A percentile compares a stretch with the other conserved stretches of the same genome.
Evolutionary conservation across 2,888 invertebrate species (phyloP).

Genomic region (Netelia inedita): DNA sequence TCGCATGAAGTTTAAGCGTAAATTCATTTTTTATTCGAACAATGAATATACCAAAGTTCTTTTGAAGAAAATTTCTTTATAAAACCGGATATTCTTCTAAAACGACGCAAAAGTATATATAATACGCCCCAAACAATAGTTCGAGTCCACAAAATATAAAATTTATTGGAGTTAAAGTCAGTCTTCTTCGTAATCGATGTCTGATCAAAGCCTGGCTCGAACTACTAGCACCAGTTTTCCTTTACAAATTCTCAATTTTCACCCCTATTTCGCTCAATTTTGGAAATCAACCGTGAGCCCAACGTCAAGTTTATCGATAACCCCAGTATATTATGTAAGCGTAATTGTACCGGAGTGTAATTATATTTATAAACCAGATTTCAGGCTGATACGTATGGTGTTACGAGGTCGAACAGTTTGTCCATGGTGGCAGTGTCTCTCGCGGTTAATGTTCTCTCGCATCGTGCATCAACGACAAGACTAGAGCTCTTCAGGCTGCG

Average conservation of each 20-base stretch:
- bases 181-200: neutral
- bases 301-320: neutral
- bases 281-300: too few species aligned
- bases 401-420: neutral
- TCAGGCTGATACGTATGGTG: neutral
- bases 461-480: neutral
- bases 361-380: neutral
- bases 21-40: neutral
- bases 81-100: too few species aligned
- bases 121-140: too few species aligned
- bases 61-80: neutral
- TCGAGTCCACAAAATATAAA: neutral
- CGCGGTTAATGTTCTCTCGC: neutral
- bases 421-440: neutral
- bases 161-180: neutral
- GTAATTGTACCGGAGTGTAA: neutral
- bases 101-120: too few species aligned
- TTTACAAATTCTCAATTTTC: too few species aligned
- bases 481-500: slow-evolving; percentile 9
- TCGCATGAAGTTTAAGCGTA: neutral
- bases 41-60: too few species aligned
- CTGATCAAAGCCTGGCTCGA: neutral
- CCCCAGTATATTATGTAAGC: too few species aligned
- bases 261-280: too few species aligned
- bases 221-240: neutral